Base-by-base conservation (phyloP, 2,888 invertebrate genomes). In the Nineta flava region DNA sequence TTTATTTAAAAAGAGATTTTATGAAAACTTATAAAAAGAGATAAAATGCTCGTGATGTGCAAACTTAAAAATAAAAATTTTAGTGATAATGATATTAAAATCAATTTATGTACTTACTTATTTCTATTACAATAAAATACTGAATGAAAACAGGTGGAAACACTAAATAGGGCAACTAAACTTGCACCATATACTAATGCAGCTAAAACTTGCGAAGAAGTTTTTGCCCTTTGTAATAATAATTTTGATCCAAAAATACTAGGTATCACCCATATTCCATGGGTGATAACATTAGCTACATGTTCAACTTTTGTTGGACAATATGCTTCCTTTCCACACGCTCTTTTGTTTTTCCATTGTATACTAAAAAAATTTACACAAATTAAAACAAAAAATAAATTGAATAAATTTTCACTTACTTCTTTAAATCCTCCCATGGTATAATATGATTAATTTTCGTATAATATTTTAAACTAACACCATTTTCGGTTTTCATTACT, bases 71-170 rank as follows among this genome's bases (percentile, higher is more conserved):
- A n/a, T n/a, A n/a, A n/a, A n/a, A n/a, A n/a, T n/a, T n/a, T n/a
- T n/a, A 26, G 26, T 6, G 7, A 26, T 26, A 26, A 26, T 26
- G 7, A 26, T 26, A 26, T 26, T 19, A 19, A 19, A 26, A 6
- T 7, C 7, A 26, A 26, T 26, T 26, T 2, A 5, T 7, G 7
- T 16, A 55, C 57, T 61, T 62, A 79, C 79, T 73, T 73, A 55
- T 74, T 71, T 53, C 67, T 66, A 56, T 70, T 71, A 64, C 79
- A 80, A 66, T 83, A 93, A 65, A 87, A 90, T 15, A 91, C 80
- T 47, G 83, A 83, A 64, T 94, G 94, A 72, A 93, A 94, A 62
- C 83, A 79, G 34, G 93, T 92, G 32, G 93, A 94, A 19, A 92
- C 77, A 35, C 81, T 79, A 68, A 94, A 94, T 48, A 94, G 78